Percentiles rank a stretch among this genome's conserved stretches.
These are phyloP conservation scores for Sylvilagus floridanus DNA, from an alignment of 2,797 vertebrate genomes.

Conservation along the genomic window DNA sequence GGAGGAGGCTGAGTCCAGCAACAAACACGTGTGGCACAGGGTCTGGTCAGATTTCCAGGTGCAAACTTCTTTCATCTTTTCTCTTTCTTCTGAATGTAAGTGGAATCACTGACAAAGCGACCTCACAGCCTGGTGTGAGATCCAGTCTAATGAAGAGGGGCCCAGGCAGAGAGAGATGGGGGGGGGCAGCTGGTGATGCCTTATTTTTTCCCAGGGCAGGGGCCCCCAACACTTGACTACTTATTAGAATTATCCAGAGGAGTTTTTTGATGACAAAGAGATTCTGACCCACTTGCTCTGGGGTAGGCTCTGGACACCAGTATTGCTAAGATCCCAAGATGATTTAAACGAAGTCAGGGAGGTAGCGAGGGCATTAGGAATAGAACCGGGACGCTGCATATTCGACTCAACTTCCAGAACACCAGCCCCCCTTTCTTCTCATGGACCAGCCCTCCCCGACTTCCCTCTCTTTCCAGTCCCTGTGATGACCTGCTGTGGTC, in stretches of 20 bases:
- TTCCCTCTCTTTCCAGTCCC: not conserved
- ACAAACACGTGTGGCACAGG: accelerated
- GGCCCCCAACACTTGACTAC: not conserved
- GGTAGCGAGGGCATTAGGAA: not conserved
- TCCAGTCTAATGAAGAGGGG: not conserved
- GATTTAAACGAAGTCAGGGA: not conserved
- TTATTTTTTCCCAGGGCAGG: not conserved
- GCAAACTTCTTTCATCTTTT: not conserved
- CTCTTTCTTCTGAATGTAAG: not conserved
- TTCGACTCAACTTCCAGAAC: no score
- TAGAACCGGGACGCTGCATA: accelerated
- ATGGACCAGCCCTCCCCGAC: no score
- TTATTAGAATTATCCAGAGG: not conserved
- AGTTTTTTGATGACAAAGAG: not conserved
- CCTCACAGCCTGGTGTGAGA: not conserved
- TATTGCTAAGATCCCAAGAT: not conserved
- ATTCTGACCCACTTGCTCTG: not conserved
- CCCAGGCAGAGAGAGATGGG: not conserved
- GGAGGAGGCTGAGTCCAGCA: not conserved
- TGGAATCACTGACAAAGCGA: not conserved
- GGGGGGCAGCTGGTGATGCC: not conserved
- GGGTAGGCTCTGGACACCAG: not conserved
- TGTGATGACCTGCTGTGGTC: no score
- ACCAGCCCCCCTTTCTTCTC: not conserved
- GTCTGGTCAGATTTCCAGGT: not conserved